Conservation (phyloP, 2,113 vertebrate species). For the Hippocampus guttulatus region DNA sequence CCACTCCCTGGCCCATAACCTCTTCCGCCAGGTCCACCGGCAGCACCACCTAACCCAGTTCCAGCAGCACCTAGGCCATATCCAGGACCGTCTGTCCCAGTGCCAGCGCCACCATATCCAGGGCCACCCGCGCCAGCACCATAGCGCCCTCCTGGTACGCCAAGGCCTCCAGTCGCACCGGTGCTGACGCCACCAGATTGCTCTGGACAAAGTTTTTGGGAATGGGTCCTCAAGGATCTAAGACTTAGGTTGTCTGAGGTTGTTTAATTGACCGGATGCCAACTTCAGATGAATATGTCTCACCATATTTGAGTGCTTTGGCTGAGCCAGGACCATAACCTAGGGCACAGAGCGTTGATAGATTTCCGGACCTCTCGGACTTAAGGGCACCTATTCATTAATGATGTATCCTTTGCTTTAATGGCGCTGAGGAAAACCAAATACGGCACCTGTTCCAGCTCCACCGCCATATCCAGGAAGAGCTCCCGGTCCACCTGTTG, state of each 20-base stretch:
- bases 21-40: conserved; percentile 3
- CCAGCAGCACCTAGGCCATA: conserved; percentile 29
- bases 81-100: conserved; percentile 24
- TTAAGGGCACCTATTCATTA: neutral
- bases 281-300: neutral
- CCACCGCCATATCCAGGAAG: conserved; percentile 14
- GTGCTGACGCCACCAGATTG: conserved; percentile 30
- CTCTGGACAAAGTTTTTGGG: conserved; percentile 22
- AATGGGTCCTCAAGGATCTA: neutral
- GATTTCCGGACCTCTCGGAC: neutral
- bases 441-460: conserved; percentile 23
- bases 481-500: conserved; percentile 9
- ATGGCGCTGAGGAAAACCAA: conserved; percentile 1
- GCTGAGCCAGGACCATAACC: conserved; percentile 50
- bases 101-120: conserved; percentile 40
- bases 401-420: neutral
- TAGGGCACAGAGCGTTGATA: conserved; percentile 16
- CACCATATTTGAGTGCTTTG: conserved; percentile 59
- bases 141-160: conserved; percentile 29
- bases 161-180: conserved; percentile 34
- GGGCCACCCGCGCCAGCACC: conserved; percentile 26
- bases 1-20: conserved; percentile 15
- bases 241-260: neutral
- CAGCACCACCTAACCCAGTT: conserved; percentile 16
- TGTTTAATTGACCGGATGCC: neutral